phyloP scores from a whole-genome alignment of 2,888 invertebrate genomes.

The Epinotia ramella region DNA sequence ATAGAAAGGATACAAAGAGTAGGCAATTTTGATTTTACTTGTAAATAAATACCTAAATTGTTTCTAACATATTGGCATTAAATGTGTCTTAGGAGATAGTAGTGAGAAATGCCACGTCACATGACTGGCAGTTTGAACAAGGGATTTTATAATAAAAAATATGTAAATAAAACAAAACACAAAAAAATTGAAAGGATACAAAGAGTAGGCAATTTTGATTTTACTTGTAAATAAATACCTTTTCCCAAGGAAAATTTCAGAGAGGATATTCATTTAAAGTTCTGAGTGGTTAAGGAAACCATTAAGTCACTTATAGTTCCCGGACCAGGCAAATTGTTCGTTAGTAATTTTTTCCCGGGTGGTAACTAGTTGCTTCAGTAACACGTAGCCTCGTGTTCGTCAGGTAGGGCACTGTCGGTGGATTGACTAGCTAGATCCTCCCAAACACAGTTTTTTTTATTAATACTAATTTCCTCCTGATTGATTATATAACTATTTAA shows the following conservation, averaged over 20 bases:
- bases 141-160: conserved; percentile 14
- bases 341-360: too few species aligned
- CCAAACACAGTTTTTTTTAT: too few species aligned
- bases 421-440: too few species aligned
- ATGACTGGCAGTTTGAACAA: conserved; percentile 5
- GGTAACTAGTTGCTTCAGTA: too few species aligned
- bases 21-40: not conserved
- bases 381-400: too few species aligned
- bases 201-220: not conserved
- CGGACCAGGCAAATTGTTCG: too few species aligned
- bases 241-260: not conserved
- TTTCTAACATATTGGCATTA: not conserved
- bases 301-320: too few species aligned
- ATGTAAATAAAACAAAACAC: not conserved
- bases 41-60: not conserved
- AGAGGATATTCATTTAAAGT: not conserved
- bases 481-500: too few species aligned
- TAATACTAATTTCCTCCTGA: too few species aligned
- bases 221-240: not conserved
- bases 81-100: not conserved
- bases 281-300: not conserved
- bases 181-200: not conserved
- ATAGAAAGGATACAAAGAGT: not conserved
- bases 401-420: too few species aligned
- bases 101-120: conserved; percentile 9